These are phyloP conservation scores for Lipotes vexillifer DNA, from an alignment of 2,113 vertebrate genomes.

Conservation along the genomic window DNA sequence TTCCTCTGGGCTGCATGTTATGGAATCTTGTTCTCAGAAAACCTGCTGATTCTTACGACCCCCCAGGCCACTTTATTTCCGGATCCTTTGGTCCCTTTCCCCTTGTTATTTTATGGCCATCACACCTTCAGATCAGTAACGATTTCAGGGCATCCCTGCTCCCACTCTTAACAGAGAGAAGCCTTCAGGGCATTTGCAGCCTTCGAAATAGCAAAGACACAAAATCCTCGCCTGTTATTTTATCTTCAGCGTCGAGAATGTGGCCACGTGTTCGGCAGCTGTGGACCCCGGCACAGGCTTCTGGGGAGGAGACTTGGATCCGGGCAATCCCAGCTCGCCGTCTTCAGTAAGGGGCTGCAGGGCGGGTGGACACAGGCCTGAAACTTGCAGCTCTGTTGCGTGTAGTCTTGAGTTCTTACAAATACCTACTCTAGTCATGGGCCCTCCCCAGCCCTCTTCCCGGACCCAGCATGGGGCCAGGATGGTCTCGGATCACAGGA, in stretches of 20 bases:
- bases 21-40: neutral
- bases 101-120: neutral
- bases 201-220: constrained; percentile 34
- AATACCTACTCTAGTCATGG: neutral
- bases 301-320: constrained; percentile 62
- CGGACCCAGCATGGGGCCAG: fast-evolving
- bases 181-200: constrained; percentile 61
- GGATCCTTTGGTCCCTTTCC: neutral
- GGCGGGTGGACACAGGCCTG: neutral
- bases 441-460: neutral
- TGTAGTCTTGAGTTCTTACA: neutral
- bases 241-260: constrained; percentile 68
- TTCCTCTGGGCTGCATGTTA: neutral
- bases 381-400: neutral
- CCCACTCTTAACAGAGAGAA: neutral
- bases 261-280: constrained; percentile 72
- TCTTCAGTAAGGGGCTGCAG: constrained; percentile 24
- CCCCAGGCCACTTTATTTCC: neutral
- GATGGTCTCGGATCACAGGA: neutral
- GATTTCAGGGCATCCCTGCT: neutral
- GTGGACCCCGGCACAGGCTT: constrained; percentile 62
- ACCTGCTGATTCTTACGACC: neutral
- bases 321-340: constrained; percentile 52
- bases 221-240: constrained; percentile 25
- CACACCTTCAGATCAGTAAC: neutral